Percentiles rank a stretch among this genome's conserved stretches.
Conservation (phyloP, 1,140 invertebrate genomes). For the Diprion similis region DNA sequence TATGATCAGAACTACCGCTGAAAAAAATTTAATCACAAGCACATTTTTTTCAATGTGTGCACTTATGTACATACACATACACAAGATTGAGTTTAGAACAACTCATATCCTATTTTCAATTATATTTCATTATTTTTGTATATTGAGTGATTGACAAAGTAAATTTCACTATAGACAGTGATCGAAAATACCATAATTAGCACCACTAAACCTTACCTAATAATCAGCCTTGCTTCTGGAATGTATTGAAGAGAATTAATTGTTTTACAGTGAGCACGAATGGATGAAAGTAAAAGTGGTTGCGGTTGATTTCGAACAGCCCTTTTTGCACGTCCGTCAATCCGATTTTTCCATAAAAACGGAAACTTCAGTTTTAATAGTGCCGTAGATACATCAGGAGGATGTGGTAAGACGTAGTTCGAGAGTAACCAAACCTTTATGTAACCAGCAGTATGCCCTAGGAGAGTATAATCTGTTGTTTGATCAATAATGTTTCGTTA, state of each 20-base stretch:
- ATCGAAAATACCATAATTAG: too few species aligned
- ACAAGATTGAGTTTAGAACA: not conserved
- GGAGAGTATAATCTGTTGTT: constrained; percentile 7
- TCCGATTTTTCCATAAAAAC: constrained; percentile 71
- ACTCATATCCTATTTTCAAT: too few species aligned
- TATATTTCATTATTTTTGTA: too few species aligned
- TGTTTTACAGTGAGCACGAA: constrained; percentile 42
- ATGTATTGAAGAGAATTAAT: constrained; percentile 45
- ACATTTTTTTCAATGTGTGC: not conserved
- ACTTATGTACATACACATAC: too few species aligned
- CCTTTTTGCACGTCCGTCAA: constrained; percentile 68
- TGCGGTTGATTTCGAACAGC: constrained; percentile 64
- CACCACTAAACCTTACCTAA: constrained; percentile 60
- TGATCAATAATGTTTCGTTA: not conserved
- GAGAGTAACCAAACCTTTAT: constrained; percentile 76
- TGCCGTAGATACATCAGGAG: constrained; percentile 61
- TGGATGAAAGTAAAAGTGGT: constrained; percentile 66
- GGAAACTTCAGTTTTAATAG: constrained; percentile 70
- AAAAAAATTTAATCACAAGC: constrained; percentile 16
- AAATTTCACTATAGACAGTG: too few species aligned
- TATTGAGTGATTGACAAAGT: too few species aligned
- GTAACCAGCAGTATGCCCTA: constrained; percentile 70
- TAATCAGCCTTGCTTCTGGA: constrained; percentile 60
- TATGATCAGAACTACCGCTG: constrained; percentile 75
- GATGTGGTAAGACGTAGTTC: constrained; percentile 61